These are phyloP conservation scores for Melanocharis versteri DNA, from an alignment of 2,113 vertebrate species.

Conservation along the genomic window DNA sequence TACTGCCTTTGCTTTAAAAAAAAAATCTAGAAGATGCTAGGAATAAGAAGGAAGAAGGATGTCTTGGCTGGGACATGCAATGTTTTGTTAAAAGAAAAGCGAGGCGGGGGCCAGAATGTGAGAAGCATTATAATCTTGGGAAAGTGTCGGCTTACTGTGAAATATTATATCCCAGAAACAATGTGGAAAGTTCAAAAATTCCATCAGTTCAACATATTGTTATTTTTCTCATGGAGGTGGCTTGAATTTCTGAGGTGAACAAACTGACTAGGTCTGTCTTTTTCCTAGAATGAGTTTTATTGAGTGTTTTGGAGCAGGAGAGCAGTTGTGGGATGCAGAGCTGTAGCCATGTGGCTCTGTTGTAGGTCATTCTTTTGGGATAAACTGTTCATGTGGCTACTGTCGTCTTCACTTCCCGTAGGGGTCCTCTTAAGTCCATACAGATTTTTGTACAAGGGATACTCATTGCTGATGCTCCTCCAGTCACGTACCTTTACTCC, in stretches of 20 bases:
- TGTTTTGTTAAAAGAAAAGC: not conserved
- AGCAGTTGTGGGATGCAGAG: not conserved
- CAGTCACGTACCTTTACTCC: not conserved
- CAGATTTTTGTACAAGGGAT: not conserved
- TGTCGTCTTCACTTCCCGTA: rapidly evolving
- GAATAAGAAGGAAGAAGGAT: not conserved
- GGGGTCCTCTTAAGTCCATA: not conserved
- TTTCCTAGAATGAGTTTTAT: not conserved
- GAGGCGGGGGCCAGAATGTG: not conserved
- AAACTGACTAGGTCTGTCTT: not conserved
- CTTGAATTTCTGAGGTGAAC: not conserved
- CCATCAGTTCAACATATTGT: not conserved
- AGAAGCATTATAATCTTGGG: slow-evolving; percentile 2
- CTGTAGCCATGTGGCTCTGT: not conserved
- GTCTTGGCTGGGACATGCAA: not conserved
- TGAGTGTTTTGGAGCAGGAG: not conserved
- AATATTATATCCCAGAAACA: slow-evolving; percentile 21
- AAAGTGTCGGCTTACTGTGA: not conserved
- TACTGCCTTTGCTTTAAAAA: not conserved
- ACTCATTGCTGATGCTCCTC: not conserved
- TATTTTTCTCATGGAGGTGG: not conserved
- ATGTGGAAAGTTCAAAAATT: not conserved
- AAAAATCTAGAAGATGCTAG: not conserved
- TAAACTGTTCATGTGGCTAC: not conserved
- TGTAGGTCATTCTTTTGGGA: not conserved